A percentile compares a stretch with the other conserved stretches of the same genome.
Evolutionary conservation across 2,113 vertebrate genomes (phyloP).

Genomic region (Panurus biarmicus): DNA sequence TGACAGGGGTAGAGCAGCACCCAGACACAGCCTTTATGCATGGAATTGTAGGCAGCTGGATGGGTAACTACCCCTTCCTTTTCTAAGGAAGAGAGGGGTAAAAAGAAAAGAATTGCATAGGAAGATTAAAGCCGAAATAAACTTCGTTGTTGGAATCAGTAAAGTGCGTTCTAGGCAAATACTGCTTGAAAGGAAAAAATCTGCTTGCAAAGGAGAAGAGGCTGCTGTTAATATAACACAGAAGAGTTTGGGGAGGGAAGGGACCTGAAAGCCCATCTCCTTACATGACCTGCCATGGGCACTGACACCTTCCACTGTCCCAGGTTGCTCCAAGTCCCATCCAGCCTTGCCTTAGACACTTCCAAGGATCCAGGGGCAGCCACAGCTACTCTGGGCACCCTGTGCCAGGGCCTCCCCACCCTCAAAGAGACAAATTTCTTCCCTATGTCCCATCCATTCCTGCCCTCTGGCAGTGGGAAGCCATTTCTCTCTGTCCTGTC

Average conservation of each 20-base stretch:
- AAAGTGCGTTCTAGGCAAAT: not conserved
- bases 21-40: not conserved
- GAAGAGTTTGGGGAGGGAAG: not conserved
- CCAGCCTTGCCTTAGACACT: not conserved
- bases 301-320: not conserved
- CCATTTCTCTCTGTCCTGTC: not conserved
- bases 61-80: not conserved
- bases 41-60: not conserved
- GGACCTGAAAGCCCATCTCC: not conserved
- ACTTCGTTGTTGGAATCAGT: not conserved
- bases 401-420: not conserved
- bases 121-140: not conserved
- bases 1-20: not conserved
- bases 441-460: not conserved
- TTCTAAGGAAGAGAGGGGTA: not conserved
- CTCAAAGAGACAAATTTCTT: accelerated
- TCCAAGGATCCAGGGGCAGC: not conserved
- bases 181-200: not conserved
- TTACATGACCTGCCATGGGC: not conserved
- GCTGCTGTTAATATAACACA: not conserved
- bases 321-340: accelerated
- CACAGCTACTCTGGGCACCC: not conserved
- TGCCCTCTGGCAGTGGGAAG: not conserved
- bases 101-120: not conserved
- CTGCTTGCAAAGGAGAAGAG: not conserved